These are phyloP conservation scores for Ciconia maguari DNA, from an alignment of 2,113 vertebrate species.

Conservation along the genomic window DNA sequence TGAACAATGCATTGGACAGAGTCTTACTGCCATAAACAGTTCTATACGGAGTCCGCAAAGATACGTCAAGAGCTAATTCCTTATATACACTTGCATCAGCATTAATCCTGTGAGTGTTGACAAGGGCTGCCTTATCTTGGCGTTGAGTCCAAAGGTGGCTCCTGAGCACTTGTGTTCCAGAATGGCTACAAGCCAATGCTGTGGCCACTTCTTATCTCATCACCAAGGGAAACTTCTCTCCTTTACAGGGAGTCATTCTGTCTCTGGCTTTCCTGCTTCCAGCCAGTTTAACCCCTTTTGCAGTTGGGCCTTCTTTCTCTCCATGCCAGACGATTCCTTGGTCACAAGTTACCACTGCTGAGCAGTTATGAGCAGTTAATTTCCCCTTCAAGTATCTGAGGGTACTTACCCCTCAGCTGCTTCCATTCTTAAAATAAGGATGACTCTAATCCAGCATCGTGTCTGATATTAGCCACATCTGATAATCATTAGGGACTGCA, in stretches of 20 bases:
- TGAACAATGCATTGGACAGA: neutral
- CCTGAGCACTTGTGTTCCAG: neutral
- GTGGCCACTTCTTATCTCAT: neutral
- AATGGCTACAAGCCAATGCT: neutral
- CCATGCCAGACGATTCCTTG: neutral
- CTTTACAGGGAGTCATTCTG: neutral
- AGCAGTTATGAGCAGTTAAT: neutral
- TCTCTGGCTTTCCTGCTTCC: neutral
- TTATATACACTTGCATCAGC: neutral
- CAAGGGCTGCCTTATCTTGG: fast-evolving
- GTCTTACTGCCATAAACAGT: neutral
- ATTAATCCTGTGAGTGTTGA: neutral
- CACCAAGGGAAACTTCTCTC: neutral
- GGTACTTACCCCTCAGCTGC: neutral
- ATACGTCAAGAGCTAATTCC: fast-evolving
- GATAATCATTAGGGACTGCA: neutral
- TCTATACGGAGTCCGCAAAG: neutral
- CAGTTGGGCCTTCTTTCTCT: neutral
- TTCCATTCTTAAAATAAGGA: neutral
- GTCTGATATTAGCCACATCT: neutral
- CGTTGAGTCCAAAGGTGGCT: neutral
- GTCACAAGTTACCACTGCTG: neutral
- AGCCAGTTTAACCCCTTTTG: neutral
- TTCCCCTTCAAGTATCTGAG: neutral
- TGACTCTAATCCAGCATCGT: neutral